Evolutionary conservation across 2,113 vertebrate species (phyloP), one percentile per base, ranked within the genome.

Genomic region (Gambusia affinis): DNA sequence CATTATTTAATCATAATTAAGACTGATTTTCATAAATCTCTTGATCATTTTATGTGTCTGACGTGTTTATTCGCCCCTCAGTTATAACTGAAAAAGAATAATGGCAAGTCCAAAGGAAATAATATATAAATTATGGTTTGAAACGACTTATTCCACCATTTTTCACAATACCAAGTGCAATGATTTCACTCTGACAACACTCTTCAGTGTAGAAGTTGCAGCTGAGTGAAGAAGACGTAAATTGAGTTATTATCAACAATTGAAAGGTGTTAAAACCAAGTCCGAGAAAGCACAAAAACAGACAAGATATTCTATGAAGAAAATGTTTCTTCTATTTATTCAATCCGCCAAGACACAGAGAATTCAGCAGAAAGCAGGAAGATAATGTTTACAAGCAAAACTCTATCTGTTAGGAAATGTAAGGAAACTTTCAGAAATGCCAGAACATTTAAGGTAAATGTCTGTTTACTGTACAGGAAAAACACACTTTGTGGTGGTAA

Each of bases 31-130:
- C 89, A 86, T 94, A 92, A 87, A 94, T 96, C 95, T 94, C 92
- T 86, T 96, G 92, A 96, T 94, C 95, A 96, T 96, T 96, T 96
- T 96, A 96, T 84, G 95, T 95, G 93, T 92, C 92, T 96, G 95
- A 95, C 95, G 95, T 96, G 96, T 97, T 96, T 95, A 96, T 96
- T 96, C 96, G 95, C 95, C 95, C 82, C 94, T 95, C 63, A 75
- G 17, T 6, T 15, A 47, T 5, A 5, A 47, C 15, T 47, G 44
- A 47, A 17, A 73, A 81, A 72, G 64, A 70, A 33, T 65, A 17
- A 22, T 0, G 7, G 31, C 42, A 57, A 27, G 51, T 27, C 70
- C 70, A 62, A 42, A 75, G 71, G 22, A 44, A 47, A 19, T 19
- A 47, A 47, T 19, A 57, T n/a, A 10, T 10, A n/a, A n/a, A 57